phyloP scores from a whole-genome alignment of 1,140 invertebrate genomes.

The Zaprionus ghesquierei region DNA sequence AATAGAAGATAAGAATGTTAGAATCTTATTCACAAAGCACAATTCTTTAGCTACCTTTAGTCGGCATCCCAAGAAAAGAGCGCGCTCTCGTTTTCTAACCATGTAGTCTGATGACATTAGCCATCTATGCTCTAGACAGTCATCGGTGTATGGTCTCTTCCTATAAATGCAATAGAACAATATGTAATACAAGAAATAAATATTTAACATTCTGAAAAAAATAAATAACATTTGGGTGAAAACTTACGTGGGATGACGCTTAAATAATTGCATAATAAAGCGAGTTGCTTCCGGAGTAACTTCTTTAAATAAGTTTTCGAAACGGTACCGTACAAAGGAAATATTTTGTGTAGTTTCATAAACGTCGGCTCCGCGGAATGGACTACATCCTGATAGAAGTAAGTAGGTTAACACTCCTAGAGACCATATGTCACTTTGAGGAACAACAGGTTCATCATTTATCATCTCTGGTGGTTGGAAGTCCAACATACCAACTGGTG shows the following conservation, averaged over 20 bases:
- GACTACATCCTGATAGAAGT: conserved; percentile 96
- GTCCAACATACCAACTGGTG: conserved; percentile 84
- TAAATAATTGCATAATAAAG: conserved; percentile 97
- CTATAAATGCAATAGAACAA: conserved; percentile 83
- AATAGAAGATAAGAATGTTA: conserved; percentile 8
- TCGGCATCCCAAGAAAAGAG: conserved; percentile 91
- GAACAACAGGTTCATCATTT: conserved; percentile 91
- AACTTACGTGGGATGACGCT: conserved; percentile 94
- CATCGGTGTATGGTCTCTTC: conserved; percentile 95
- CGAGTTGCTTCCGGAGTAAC: conserved; percentile 96
- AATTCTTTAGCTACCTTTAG: conserved; percentile 85
- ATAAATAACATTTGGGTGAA: too few species aligned
- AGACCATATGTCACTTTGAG: conserved; percentile 97
- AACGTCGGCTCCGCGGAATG: conserved; percentile 92
- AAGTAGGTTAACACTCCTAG: conserved; percentile 96
- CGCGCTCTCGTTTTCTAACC: conserved; percentile 94
- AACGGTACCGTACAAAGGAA: conserved; percentile 95
- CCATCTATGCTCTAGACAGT: conserved; percentile 98
- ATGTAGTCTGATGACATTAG: conserved; percentile 94
- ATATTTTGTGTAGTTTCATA: conserved; percentile 96
- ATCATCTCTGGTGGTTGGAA: conserved; percentile 95
- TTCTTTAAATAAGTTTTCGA: conserved; percentile 97
- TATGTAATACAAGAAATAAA: background rate
- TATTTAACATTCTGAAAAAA: background rate
- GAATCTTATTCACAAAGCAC: background rate